A percentile compares a stretch with the other conserved stretches of the same genome.
phyloP scores from a whole-genome alignment of 2,113 vertebrate species.

The Tupaia chinensis region DNA sequence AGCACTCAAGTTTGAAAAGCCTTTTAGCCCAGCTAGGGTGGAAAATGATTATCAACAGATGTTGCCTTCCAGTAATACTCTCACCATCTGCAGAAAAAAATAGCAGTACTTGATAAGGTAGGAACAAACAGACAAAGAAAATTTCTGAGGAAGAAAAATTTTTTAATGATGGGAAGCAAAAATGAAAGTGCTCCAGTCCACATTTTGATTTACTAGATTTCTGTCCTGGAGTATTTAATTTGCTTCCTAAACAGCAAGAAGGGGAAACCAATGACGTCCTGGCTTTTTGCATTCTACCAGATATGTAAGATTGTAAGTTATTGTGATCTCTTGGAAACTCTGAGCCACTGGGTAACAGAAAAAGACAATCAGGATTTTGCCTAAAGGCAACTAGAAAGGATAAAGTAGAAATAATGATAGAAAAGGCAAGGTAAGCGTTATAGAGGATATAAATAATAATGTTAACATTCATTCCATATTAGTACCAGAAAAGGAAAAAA shows the following conservation, averaged over 20 bases:
- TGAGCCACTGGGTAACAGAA: background rate
- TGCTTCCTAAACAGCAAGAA: background rate
- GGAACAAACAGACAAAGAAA: background rate
- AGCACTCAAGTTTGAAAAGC: background rate
- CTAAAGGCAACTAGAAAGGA: background rate
- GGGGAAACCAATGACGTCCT: background rate
- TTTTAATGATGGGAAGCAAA: rapidly evolving
- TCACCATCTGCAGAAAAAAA: background rate
- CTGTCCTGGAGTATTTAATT: background rate
- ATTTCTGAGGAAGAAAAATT: background rate
- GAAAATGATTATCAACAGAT: background rate
- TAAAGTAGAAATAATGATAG: background rate
- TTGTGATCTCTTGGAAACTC: background rate
- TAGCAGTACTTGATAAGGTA: background rate
- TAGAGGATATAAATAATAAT: background rate
- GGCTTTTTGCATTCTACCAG: background rate
- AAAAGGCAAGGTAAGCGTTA: background rate
- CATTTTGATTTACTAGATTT: background rate
- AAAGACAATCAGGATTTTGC: background rate
- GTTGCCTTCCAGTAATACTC: background rate
- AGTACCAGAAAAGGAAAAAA: background rate
- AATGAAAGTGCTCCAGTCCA: background rate
- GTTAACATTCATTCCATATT: background rate
- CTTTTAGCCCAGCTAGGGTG: background rate
- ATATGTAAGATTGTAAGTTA: background rate